phyloP scores from a whole-genome alignment of 2,888 invertebrate genomes.

The Zygothrica quintamaculata region DNA sequence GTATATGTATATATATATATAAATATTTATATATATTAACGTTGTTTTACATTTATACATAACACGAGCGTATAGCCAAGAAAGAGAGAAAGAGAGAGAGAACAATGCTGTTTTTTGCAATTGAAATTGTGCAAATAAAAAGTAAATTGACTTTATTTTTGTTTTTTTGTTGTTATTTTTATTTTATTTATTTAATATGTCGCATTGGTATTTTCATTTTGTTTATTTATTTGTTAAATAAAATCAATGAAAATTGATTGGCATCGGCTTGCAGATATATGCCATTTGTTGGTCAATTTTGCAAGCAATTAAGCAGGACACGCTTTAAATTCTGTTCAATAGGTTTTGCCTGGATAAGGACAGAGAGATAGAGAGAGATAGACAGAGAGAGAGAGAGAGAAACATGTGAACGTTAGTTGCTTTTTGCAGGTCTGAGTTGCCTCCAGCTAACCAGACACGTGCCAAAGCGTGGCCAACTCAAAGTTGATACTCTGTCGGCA shows the following conservation, averaged over 20 bases:
- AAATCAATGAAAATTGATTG: conserved; percentile 57
- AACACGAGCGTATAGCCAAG: no score
- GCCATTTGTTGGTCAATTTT: conserved; percentile 64
- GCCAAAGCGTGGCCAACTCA: conserved; percentile 59
- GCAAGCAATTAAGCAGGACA: conserved; percentile 59
- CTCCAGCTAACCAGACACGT: conserved; percentile 54
- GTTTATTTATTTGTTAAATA: conserved; percentile 61
- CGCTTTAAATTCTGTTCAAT: conserved; percentile 40
- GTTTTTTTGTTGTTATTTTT: no score
- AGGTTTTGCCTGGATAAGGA: no score
- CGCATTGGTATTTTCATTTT: conserved; percentile 19
- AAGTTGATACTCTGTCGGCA: conserved; percentile 63
- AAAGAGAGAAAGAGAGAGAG: no score
- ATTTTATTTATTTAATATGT: not conserved
- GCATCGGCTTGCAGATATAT: not conserved
- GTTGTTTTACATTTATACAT: no score
- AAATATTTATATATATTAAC: no score
- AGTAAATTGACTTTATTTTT: no score
- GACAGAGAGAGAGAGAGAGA: no score
- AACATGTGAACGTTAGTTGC: no score
- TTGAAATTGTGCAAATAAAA: conserved; percentile 25
- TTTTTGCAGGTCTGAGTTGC: not conserved
- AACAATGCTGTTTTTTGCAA: conserved; percentile 6
- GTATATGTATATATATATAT: conserved; percentile 56
- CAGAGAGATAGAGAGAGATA: no score